These are phyloP conservation scores for Drosophila eohydei DNA, from an alignment of 2,888 invertebrate genomes.

Conservation along the genomic window DNA sequence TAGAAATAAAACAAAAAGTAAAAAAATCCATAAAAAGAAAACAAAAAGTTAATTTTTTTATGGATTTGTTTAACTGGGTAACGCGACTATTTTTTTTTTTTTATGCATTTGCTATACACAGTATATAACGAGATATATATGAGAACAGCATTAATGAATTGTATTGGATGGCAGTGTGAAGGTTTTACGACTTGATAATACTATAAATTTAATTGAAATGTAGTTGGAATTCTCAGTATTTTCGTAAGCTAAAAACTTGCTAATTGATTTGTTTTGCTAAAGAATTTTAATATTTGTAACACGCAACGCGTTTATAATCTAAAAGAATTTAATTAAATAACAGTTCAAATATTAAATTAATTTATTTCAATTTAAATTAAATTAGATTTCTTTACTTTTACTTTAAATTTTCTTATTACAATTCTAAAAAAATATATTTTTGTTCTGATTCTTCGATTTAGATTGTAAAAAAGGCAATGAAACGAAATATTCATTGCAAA, in stretches of 20 bases:
- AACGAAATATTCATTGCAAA: no score
- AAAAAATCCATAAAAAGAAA: not conserved
- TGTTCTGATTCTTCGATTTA: no score
- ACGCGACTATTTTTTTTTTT: conserved; percentile 2
- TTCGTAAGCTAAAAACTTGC: not conserved
- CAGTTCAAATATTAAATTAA: no score
- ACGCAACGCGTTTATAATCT: not conserved
- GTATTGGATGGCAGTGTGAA: conserved; percentile 11
- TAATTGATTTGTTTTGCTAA: not conserved
- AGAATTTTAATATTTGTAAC: not conserved
- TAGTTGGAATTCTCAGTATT: conserved; percentile 21
- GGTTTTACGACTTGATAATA: conserved; percentile 36
- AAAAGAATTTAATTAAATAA: no score
- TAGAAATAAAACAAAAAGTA: conserved; percentile 13
- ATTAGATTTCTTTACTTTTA: no score
- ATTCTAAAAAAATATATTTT: not conserved
- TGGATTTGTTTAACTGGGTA: conserved; percentile 11
- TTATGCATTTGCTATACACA: not conserved
- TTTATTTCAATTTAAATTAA: no score
- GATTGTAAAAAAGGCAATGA: no score
- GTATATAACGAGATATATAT: conserved; percentile 26
- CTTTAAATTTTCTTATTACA: not conserved
- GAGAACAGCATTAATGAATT: conserved; percentile 53
- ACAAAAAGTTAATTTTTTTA: conserved; percentile 1
- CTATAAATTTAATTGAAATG: conserved; percentile 37